Evolutionary conservation across 2,113 vertebrate species (phyloP).

Genomic region (Nibea coibor): DNA sequence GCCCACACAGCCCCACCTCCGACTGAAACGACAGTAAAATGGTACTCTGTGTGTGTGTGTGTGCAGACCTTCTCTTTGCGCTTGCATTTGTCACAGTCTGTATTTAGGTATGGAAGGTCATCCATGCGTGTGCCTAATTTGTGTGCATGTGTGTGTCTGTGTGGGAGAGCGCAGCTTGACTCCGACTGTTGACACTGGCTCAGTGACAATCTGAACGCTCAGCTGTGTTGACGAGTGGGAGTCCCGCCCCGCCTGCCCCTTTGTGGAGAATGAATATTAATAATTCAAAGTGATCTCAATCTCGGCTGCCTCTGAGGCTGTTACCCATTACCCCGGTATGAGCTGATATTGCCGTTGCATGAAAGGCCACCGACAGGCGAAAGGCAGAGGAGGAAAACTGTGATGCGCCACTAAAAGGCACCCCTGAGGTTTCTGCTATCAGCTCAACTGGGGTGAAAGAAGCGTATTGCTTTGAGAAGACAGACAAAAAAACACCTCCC

Average conservation of each 20-base stretch:
- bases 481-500: not conserved
- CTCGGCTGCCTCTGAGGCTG: slow-evolving; percentile 64
- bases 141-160: slow-evolving; percentile 22
- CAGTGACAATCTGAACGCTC: slow-evolving; percentile 60
- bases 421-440: slow-evolving; percentile 63
- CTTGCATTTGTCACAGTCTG: slow-evolving; percentile 47
- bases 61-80: slow-evolving; percentile 20
- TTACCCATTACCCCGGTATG: slow-evolving; percentile 71
- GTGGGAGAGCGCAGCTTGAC: slow-evolving; percentile 57
- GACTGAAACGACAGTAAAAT: slow-evolving; percentile 21
- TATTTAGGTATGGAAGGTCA: slow-evolving; percentile 65
- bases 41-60: slow-evolving; percentile 2
- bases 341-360: slow-evolving; percentile 70
- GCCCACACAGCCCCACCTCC: slow-evolving; percentile 33
- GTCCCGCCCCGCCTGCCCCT: slow-evolving; percentile 54
- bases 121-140: slow-evolving; percentile 44
- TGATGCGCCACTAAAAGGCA: slow-evolving; percentile 58
- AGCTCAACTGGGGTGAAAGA: slow-evolving; percentile 47
- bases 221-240: slow-evolving; percentile 47
- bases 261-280: slow-evolving; percentile 75
- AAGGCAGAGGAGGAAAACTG: slow-evolving; percentile 53
- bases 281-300: slow-evolving; percentile 80
- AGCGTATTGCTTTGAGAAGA: slow-evolving; percentile 44
- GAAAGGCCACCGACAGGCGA: slow-evolving; percentile 68
- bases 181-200: slow-evolving; percentile 75